phyloP scores from a whole-genome alignment of 1,140 invertebrate genomes.

The Penaeus japonicus region DNA sequence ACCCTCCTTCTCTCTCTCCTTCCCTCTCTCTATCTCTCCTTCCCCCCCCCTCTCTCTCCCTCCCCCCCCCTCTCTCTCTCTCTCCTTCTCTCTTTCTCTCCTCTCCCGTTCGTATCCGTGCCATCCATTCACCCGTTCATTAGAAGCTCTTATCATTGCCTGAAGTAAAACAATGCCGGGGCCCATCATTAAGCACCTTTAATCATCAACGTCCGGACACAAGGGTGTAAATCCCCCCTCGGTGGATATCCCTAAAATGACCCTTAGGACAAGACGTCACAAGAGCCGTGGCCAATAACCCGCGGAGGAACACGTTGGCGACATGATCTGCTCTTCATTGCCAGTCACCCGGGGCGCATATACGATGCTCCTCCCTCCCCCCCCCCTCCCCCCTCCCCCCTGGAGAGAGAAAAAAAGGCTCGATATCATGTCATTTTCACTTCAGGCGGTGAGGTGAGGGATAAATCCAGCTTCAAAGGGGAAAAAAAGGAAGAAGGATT shows the following conservation, averaged over 20 bases:
- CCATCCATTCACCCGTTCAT: slow-evolving; percentile 13
- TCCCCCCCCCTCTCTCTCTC: neutral
- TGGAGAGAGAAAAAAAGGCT: too few species aligned
- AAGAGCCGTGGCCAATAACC: too few species aligned
- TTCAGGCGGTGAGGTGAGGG: neutral
- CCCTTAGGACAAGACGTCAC: too few species aligned
- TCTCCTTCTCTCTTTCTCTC: too few species aligned
- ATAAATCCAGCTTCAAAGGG: neutral
- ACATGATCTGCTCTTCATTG: neutral
- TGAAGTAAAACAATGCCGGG: slow-evolving; percentile 11
- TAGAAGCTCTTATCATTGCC: slow-evolving; percentile 33
- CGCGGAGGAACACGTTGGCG: too few species aligned
- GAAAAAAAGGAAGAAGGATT: neutral
- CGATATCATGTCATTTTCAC: neutral
- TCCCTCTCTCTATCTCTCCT: neutral
- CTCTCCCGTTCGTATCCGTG: neutral
- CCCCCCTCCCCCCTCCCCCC: too few species aligned
- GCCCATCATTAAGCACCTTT: slow-evolving; percentile 32
- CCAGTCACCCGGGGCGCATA: neutral
- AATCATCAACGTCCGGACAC: neutral
- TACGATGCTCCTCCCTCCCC: too few species aligned
- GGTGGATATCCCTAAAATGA: too few species aligned
- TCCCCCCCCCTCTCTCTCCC: too few species aligned
- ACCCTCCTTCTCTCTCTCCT: too few species aligned
- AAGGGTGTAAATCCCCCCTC: neutral